These are phyloP conservation scores for Hedya salicella DNA, from an alignment of 2,888 invertebrate species.

Conservation along the genomic window DNA sequence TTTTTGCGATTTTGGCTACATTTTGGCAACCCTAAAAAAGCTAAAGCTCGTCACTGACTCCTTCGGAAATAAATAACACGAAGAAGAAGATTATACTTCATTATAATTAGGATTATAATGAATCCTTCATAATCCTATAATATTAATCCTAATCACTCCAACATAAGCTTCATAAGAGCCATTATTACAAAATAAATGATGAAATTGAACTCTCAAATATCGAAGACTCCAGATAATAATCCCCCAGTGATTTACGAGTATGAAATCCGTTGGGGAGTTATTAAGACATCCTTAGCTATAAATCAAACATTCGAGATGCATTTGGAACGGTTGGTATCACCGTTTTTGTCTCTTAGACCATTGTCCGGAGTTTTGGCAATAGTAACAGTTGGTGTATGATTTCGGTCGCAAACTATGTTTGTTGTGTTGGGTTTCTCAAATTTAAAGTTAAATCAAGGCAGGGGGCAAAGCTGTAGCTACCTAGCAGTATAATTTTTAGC, in stretches of 20 bases:
- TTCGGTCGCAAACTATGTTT: neutral
- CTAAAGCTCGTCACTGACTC: too few species aligned
- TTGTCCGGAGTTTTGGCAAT: neutral
- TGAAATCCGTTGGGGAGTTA: constrained; percentile 57
- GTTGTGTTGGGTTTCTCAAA: neutral
- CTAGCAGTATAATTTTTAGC: too few species aligned
- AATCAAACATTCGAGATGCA: constrained; percentile 64
- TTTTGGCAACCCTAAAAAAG: too few species aligned
- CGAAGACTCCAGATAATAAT: neutral
- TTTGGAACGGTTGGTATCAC: constrained; percentile 52
- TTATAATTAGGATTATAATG: too few species aligned
- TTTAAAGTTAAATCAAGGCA: too few species aligned
- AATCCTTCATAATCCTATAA: too few species aligned
- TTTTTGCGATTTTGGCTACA: too few species aligned
- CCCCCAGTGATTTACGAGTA: constrained; percentile 50
- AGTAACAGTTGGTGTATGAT: neutral
- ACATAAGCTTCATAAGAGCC: neutral
- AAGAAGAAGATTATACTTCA: too few species aligned
- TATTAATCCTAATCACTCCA: too few species aligned
- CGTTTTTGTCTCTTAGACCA: constrained; percentile 52
- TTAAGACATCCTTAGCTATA: constrained; percentile 68
- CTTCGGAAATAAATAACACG: too few species aligned
- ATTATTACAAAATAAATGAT: neutral
- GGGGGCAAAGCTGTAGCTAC: too few species aligned
- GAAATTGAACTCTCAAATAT: constrained; percentile 3